Conservation (phyloP, 1,140 invertebrate species). For the Pachyrhynchus sulphureomaculatus region DNA sequence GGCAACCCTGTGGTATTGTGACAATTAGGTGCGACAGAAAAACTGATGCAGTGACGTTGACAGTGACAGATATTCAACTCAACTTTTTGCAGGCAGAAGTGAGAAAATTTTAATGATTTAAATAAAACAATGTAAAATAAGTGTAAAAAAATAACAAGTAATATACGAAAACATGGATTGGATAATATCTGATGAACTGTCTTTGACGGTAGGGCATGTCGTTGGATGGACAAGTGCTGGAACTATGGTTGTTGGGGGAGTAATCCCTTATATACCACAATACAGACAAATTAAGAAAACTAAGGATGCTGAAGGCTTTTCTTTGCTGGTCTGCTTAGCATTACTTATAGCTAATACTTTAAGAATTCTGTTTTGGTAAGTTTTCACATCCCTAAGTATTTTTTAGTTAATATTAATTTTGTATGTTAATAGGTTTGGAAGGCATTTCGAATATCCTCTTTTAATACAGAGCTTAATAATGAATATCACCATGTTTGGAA, state of each 20-base stretch:
- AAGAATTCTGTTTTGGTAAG: constrained; percentile 96
- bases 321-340: constrained; percentile 92
- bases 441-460: constrained; percentile 91
- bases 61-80: too few species aligned
- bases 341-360: constrained; percentile 94
- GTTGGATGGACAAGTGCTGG: constrained; percentile 69
- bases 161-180: constrained; percentile 60
- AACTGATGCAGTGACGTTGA: too few species aligned
- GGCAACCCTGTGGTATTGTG: too few species aligned
- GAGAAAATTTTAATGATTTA: too few species aligned
- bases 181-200: constrained; percentile 70
- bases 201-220: constrained; percentile 64
- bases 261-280: constrained; percentile 86
- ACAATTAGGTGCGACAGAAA: too few species aligned
- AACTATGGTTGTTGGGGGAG: constrained; percentile 91
- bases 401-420: constrained; percentile 42
- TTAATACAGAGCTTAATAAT: constrained; percentile 96
- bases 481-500: constrained; percentile 93
- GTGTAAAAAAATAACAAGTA: background rate
- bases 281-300: constrained; percentile 89
- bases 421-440: constrained; percentile 85
- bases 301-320: constrained; percentile 94
- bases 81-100: too few species aligned
- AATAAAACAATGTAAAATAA: constrained; percentile 3
- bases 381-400: background rate